phyloP scores from a whole-genome alignment of 2,888 invertebrate species.

The Heterodera filipjevi region DNA sequence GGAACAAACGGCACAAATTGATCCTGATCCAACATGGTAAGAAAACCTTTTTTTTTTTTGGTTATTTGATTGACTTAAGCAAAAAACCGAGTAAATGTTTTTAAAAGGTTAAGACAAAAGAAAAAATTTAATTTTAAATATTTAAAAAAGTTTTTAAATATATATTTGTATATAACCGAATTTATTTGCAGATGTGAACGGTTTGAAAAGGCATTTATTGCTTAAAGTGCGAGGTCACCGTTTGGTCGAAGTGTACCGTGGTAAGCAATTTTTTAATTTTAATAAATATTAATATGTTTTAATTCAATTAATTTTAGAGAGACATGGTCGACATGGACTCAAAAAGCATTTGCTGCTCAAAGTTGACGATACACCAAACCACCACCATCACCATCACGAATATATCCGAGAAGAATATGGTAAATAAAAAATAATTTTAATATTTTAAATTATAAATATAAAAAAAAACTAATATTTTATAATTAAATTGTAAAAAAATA shows the following conservation, averaged over 20 bases:
- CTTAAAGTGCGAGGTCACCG: constrained; percentile 4
- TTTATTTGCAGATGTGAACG: not conserved
- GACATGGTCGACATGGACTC: not conserved
- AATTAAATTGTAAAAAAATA: not conserved
- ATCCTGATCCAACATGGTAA: not conserved
- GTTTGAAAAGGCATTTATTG: not conserved
- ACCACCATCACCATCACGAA: not conserved
- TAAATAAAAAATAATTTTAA: not conserved
- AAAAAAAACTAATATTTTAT: not conserved
- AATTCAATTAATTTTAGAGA: not conserved
- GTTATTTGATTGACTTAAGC: too few species aligned
- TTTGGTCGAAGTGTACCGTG: not conserved
- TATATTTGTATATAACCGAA: not conserved
- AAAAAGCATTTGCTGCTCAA: constrained; percentile 1
- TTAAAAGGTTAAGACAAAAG: not conserved
- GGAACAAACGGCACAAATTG: not conserved
- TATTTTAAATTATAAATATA: not conserved
- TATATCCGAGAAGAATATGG: not conserved
- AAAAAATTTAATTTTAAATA: not conserved
- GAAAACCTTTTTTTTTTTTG: not conserved
- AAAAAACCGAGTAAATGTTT: not conserved
- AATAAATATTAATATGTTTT: not conserved
- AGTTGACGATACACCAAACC: too few species aligned
- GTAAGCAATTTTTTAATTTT: not conserved
- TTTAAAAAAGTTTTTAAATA: not conserved